A percentile compares a stretch with the other conserved stretches of the same genome.
Conservation (phyloP, 2,113 vertebrate genomes). For the Clarias batrachus region DNA sequence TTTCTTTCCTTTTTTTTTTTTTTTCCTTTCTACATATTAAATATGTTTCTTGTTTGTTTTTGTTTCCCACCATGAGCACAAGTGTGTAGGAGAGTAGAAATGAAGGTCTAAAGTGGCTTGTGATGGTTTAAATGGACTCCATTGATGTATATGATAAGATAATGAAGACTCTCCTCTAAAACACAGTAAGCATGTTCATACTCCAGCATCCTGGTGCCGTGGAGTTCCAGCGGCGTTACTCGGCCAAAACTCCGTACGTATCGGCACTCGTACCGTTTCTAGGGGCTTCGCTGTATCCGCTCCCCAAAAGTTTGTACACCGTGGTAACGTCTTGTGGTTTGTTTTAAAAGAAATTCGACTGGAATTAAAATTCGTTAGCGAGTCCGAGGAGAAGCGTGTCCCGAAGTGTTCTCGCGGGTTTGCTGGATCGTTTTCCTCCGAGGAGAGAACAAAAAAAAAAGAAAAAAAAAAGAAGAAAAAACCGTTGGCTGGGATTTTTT, state of each 20-base stretch:
- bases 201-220: conserved; percentile 43
- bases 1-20: conserved; percentile 3
- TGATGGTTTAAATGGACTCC: conserved; percentile 18
- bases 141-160: background rate
- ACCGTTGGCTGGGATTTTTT: conserved; percentile 27
- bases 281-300: conserved; percentile 28
- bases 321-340: conserved; percentile 34
- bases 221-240: conserved; percentile 1
- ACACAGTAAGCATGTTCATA: conserved; percentile 15
- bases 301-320: conserved; percentile 29
- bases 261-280: conserved; percentile 13
- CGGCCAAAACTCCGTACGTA: background rate
- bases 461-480: background rate
- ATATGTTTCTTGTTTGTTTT: conserved; percentile 40
- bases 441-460: background rate
- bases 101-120: conserved; percentile 14
- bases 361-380: background rate
- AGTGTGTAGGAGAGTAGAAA: conserved; percentile 40
- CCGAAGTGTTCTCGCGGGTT: conserved; percentile 16
- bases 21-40: conserved; percentile 43
- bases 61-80: conserved; percentile 48
- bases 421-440: conserved; percentile 29
- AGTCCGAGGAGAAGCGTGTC: conserved; percentile 11
- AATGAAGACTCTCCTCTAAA: conserved; percentile 16
- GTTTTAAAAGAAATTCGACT: background rate